A percentile compares a stretch with the other conserved stretches of the same genome.
These are phyloP conservation scores for Rhamnusium bicolor DNA, from an alignment of 2,888 invertebrate species.

Conservation along the genomic window DNA sequence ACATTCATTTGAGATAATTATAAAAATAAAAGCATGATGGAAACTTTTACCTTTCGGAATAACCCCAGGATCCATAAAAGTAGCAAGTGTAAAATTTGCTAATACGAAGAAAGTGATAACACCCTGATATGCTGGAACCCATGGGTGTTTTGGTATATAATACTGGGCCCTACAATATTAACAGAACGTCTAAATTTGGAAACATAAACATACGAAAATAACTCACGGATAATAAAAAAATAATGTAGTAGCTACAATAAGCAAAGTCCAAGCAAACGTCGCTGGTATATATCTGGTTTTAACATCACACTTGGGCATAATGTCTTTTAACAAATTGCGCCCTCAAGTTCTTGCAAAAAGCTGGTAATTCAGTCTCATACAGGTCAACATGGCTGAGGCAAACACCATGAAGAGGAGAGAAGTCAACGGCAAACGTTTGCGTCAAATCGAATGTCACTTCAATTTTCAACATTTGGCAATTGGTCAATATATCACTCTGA, in stretches of 20 bases:
- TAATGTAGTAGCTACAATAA: slow-evolving; percentile 92
- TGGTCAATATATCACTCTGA: slow-evolving; percentile 1
- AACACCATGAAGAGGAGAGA: slow-evolving; percentile 44
- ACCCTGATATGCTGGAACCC: slow-evolving; percentile 94
- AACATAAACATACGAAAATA: slow-evolving; percentile 63
- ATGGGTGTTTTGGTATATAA: slow-evolving; percentile 87
- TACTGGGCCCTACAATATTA: slow-evolving; percentile 83
- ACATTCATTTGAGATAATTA: slow-evolving; percentile 20
- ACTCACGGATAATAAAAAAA: slow-evolving; percentile 99
- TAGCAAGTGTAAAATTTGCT: slow-evolving; percentile 98
- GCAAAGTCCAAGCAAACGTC: slow-evolving; percentile 97
- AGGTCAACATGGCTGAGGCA: slow-evolving; percentile 70
- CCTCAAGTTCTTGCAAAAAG: slow-evolving; percentile 64
- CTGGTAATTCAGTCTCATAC: slow-evolving; percentile 62
- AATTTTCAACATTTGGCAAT: slow-evolving; percentile 7
- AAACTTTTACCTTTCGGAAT: slow-evolving; percentile 91
- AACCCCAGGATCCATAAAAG: slow-evolving; percentile 99
- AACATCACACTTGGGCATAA: slow-evolving; percentile 97
- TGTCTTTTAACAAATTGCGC: slow-evolving; percentile 64
- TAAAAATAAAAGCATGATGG: background rate
- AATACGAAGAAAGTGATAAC: slow-evolving; percentile 97
- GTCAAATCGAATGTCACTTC: slow-evolving; percentile 31
- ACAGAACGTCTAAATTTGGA: slow-evolving; percentile 55
- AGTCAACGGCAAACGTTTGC: slow-evolving; percentile 31
- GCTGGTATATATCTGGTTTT: slow-evolving; percentile 98